Evolutionary conservation across 2,888 invertebrate species (phyloP).

Genomic region (Aphidius colemani): DNA sequence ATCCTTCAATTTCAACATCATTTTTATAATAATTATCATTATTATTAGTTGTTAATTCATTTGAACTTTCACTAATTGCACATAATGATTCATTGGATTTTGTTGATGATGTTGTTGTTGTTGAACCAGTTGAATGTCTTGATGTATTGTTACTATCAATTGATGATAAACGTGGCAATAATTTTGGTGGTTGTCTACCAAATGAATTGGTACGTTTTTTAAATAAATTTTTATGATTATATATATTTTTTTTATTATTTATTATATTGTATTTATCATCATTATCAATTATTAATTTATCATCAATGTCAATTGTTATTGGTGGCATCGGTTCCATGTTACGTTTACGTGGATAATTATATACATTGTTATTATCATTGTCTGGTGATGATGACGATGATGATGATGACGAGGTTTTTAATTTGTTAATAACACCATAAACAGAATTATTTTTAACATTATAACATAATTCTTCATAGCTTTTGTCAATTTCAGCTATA

Average conservation of each 20-base stretch:
- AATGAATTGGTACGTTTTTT: slow-evolving; percentile 43
- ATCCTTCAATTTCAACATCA: slow-evolving; percentile 13
- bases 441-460: slow-evolving; percentile 33
- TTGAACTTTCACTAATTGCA: slow-evolving; percentile 47
- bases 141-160: slow-evolving; percentile 44
- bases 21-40: neutral
- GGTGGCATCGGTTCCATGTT: slow-evolving; percentile 54
- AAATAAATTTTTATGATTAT: slow-evolving; percentile 15
- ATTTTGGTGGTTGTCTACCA: slow-evolving; percentile 47
- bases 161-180: slow-evolving; percentile 49
- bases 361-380: slow-evolving; percentile 31
- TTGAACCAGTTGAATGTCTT: slow-evolving; percentile 52
- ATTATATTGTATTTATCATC: slow-evolving; percentile 12
- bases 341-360: slow-evolving; percentile 41
- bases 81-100: slow-evolving; percentile 52
- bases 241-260: neutral
- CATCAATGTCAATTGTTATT: slow-evolving; percentile 45
- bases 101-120: slow-evolving; percentile 46
- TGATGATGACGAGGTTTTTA: slow-evolving; percentile 29
- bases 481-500: slow-evolving; percentile 54
- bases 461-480: slow-evolving; percentile 47
- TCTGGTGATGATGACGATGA: slow-evolving; percentile 20
- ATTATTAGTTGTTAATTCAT: slow-evolving; percentile 17
- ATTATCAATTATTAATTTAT: slow-evolving; percentile 33
- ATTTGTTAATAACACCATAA: slow-evolving; percentile 48